Conservation (phyloP, 2,113 vertebrate genomes). For the Atherinomorus stipes region DNA sequence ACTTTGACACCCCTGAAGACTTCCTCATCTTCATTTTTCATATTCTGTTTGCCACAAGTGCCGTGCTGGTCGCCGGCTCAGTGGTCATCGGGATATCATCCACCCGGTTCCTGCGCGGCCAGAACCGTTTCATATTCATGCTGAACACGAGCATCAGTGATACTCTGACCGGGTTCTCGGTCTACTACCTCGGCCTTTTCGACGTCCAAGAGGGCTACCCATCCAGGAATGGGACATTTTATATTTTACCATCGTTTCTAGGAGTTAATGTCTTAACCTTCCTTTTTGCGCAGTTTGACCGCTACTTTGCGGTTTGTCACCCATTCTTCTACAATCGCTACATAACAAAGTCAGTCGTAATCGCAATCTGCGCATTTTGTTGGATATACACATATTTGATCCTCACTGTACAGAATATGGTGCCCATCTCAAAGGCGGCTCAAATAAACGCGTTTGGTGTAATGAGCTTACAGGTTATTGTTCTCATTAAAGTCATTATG, state of each 20-base stretch:
- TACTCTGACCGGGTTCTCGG: constrained; percentile 82
- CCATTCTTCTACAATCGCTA: constrained; percentile 82
- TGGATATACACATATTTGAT: constrained; percentile 82
- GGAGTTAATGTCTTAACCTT: constrained; percentile 84
- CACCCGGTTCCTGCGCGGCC: constrained; percentile 71
- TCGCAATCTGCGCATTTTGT: constrained; percentile 73
- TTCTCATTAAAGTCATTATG: constrained; percentile 80
- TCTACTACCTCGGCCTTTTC: constrained; percentile 84
- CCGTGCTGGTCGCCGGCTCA: constrained; percentile 78
- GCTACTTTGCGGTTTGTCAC: constrained; percentile 81
- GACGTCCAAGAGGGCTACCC: constrained; percentile 85
- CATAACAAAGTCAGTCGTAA: constrained; percentile 64
- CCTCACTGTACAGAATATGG: constrained; percentile 76
- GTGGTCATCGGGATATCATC: constrained; percentile 76
- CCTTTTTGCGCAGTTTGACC: constrained; percentile 84
- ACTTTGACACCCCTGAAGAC: constrained; percentile 71
- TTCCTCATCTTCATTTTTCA: constrained; percentile 82
- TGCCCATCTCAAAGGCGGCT: constrained; percentile 76
- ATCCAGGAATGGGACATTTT: constrained; percentile 79
- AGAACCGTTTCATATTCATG: constrained; percentile 86
- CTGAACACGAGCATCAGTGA: constrained; percentile 85
- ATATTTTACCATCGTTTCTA: constrained; percentile 82
- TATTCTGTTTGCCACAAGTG: constrained; percentile 77
- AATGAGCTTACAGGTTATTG: constrained; percentile 78
- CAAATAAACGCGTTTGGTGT: constrained; percentile 81